phyloP scores from a whole-genome alignment of 2,797 vertebrate species.

The Sebastes oblongus region DNA sequence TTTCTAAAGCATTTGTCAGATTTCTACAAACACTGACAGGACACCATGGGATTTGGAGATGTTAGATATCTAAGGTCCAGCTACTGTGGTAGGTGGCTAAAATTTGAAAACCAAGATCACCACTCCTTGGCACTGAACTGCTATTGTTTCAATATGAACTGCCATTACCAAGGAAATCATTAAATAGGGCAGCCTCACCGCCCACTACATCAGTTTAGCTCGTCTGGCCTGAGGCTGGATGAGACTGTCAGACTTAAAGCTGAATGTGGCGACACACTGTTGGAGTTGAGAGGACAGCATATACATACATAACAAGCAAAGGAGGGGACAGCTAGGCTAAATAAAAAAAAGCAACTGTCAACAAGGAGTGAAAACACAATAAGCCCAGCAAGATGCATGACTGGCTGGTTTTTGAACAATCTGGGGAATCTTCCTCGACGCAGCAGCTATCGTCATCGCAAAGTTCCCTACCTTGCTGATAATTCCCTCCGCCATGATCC shows the following conservation, averaged over 20 bases:
- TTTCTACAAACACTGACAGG: not conserved
- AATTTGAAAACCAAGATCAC: constrained; percentile 1
- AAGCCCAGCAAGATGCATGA: constrained; percentile 21
- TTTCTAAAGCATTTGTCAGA: not conserved
- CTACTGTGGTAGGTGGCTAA: not conserved
- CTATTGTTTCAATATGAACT: constrained; percentile 48
- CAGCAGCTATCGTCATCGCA: not conserved
- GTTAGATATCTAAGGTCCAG: not conserved
- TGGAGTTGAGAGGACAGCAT: constrained; percentile 55
- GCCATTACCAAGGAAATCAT: constrained; percentile 50
- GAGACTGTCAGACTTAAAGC: constrained; percentile 69
- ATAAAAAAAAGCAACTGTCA: constrained; percentile 33
- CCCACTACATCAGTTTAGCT: constrained; percentile 58
- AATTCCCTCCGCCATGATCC: constrained; percentile 20
- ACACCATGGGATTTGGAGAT: not conserved
- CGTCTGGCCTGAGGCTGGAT: constrained; percentile 54
- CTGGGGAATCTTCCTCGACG: not conserved
- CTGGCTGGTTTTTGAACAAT: constrained; percentile 15
- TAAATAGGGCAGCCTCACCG: constrained; percentile 59
- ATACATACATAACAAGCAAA: constrained; percentile 63
- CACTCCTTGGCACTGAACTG: constrained; percentile 13
- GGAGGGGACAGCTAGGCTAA: constrained; percentile 27
- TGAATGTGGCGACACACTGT: constrained; percentile 63
- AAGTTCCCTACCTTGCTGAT: constrained; percentile 5
- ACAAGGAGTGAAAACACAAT: constrained; percentile 32